A percentile compares a stretch with the other conserved stretches of the same genome.
These are phyloP conservation scores for Euplagia quadripunctaria DNA, from an alignment of 2,888 invertebrate genomes.

Conservation along the genomic window DNA sequence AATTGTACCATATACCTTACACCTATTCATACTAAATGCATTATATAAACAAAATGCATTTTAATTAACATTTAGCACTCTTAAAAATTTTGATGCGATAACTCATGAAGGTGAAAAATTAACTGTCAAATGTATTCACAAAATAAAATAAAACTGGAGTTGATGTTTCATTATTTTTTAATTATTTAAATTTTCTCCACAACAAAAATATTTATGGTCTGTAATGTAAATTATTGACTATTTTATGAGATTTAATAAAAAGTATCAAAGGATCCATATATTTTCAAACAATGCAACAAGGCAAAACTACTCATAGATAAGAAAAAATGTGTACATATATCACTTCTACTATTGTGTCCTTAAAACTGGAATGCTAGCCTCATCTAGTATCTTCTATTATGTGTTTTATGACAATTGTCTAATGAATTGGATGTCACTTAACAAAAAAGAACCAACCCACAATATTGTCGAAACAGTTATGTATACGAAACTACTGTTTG, in stretches of 20 bases:
- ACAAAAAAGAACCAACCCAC: too few relatives aligned
- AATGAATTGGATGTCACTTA: too few relatives aligned
- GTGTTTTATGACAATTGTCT: too few relatives aligned
- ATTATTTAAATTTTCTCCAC: not conserved
- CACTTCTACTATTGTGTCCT: not conserved
- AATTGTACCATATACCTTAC: not conserved
- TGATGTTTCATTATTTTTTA: not conserved
- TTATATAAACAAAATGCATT: not conserved
- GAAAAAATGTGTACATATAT: not conserved
- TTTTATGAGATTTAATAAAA: not conserved
- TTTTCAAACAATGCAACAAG: too few relatives aligned
- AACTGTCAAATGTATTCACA: too few relatives aligned
- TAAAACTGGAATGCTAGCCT: not conserved
- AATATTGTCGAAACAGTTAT: too few relatives aligned
- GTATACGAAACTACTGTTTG: too few relatives aligned
- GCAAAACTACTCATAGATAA: too few relatives aligned
- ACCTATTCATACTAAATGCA: not conserved
- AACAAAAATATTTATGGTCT: not conserved
- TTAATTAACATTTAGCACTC: not conserved
- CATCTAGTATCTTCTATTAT: not conserved
- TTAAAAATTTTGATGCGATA: not conserved
- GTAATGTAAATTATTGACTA: not conserved
- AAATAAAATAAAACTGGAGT: not conserved
- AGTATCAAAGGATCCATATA: not conserved
- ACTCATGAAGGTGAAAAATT: not conserved